Conservation (phyloP, 1,140 invertebrate species). For the Hydropsyche tenuis region DNA sequence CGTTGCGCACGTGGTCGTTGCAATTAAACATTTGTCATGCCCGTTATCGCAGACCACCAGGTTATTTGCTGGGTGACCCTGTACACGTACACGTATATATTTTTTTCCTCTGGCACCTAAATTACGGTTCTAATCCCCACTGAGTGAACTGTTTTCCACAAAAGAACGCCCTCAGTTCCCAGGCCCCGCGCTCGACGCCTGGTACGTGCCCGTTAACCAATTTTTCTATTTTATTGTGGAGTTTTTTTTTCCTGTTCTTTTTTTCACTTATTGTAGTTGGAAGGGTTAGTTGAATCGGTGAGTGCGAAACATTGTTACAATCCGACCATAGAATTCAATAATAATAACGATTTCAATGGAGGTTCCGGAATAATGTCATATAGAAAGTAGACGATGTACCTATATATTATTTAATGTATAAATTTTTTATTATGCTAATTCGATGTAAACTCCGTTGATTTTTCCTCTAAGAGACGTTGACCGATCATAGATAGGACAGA, state of each 20-base stretch:
- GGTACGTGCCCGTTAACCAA: conserved; percentile 4
- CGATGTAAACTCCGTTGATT: conserved; percentile 20
- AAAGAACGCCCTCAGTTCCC: conserved; percentile 2
- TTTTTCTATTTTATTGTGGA: conserved; percentile 16
- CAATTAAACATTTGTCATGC: conserved; percentile 49
- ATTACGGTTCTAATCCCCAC: conserved; percentile 44
- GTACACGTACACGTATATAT: conserved; percentile 6
- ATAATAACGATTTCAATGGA: too few species aligned
- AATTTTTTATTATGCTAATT: conserved; percentile 29
- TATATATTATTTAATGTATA: too few species aligned
- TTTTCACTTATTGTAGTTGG: too few species aligned
- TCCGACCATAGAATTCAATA: too few species aligned
- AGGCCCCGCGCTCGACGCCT: background rate
- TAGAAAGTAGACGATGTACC: too few species aligned
- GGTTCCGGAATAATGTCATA: too few species aligned
- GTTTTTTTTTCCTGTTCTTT: background rate
- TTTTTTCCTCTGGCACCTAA: conserved; percentile 40
- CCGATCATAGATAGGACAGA: conserved; percentile 43
- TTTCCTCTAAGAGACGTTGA: conserved; percentile 12
- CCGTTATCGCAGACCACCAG: conserved; percentile 43
- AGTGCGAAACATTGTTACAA: too few species aligned
- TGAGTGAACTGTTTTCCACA: conserved; percentile 39
- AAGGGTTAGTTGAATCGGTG: too few species aligned
- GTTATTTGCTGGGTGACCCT: conserved; percentile 37
- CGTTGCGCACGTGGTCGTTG: conserved; percentile 29